Evolutionary conservation across 2,797 vertebrate species (phyloP).

Genomic region (Hydrocynus forskahlii): DNA sequence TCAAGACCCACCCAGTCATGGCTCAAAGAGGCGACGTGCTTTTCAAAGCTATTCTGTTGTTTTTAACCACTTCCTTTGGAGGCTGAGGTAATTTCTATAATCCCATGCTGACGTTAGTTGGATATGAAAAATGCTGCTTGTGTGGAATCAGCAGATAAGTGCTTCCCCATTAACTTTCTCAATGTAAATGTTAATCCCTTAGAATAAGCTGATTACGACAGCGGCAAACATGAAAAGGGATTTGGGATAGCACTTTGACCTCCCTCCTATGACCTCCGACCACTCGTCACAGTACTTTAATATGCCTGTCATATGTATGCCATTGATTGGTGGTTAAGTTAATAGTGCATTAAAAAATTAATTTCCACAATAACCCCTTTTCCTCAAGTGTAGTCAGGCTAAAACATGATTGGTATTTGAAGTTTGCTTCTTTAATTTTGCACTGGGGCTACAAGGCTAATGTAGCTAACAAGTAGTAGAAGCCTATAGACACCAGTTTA

Average conservation of each 20-base stretch:
- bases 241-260: conserved; percentile 40
- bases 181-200: conserved; percentile 51
- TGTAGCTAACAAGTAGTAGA: neutral
- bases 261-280: conserved; percentile 24
- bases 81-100: conserved; percentile 51
- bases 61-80: conserved; percentile 12
- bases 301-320: conserved; percentile 26
- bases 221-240: conserved; percentile 24
- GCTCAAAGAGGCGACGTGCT: neutral
- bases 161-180: conserved; percentile 39
- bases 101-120: conserved; percentile 53
- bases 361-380: neutral
- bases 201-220: conserved; percentile 43
- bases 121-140: conserved; percentile 44
- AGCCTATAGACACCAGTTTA: neutral
- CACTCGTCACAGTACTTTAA: conserved; percentile 11
- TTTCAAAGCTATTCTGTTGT: neutral
- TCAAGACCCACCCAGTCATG: conserved; percentile 7
- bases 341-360: neutral
- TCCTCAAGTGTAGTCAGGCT: neutral
- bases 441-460: neutral
- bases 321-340: neutral
- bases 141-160: conserved; percentile 38
- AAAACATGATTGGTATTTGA: neutral
- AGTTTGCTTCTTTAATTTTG: neutral